phyloP scores from a whole-genome alignment of 2,888 invertebrate species.

The Orchesella flavescens region DNA sequence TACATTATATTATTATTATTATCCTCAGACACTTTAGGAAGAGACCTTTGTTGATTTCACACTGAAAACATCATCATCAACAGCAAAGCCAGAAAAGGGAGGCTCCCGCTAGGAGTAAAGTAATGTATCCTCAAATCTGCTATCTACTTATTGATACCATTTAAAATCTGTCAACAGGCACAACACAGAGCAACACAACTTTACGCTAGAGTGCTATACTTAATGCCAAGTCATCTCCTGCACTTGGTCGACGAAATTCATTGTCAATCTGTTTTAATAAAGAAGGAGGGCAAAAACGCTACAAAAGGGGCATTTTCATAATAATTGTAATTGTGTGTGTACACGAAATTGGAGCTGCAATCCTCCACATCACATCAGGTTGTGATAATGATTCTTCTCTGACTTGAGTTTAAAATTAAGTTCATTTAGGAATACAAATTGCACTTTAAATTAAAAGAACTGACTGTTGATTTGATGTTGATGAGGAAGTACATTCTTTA shows the following conservation, averaged over 20 bases:
- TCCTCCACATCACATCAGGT: neutral
- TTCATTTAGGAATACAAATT: constrained; percentile 31
- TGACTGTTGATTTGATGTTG: constrained; percentile 8
- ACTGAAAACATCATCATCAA: constrained; percentile 5
- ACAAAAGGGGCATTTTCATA: constrained; percentile 35
- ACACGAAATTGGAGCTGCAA: neutral
- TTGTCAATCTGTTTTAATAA: constrained; percentile 55
- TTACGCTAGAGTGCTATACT: constrained; percentile 15
- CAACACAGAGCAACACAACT: neutral
- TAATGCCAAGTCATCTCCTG: constrained; percentile 53
- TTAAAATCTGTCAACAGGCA: constrained; percentile 34
- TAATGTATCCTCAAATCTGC: constrained; percentile 26
- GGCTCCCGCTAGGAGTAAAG: constrained; percentile 55
- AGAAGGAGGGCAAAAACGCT: constrained; percentile 33
- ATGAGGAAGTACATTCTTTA: constrained; percentile 50
- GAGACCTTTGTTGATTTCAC: neutral
- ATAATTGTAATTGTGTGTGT: constrained; percentile 35
- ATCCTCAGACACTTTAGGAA: neutral
- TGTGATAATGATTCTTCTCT: constrained; percentile 6
- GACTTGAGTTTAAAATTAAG: constrained; percentile 37
- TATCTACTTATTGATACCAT: neutral
- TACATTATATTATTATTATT: too few relatives aligned
- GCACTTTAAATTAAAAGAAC: neutral
- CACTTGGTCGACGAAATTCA: constrained; percentile 24
- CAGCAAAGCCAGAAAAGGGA: constrained; percentile 45